Evolutionary conservation across 2,888 invertebrate genomes (phyloP).

Genomic region (Aproaerema taeniolella): DNA sequence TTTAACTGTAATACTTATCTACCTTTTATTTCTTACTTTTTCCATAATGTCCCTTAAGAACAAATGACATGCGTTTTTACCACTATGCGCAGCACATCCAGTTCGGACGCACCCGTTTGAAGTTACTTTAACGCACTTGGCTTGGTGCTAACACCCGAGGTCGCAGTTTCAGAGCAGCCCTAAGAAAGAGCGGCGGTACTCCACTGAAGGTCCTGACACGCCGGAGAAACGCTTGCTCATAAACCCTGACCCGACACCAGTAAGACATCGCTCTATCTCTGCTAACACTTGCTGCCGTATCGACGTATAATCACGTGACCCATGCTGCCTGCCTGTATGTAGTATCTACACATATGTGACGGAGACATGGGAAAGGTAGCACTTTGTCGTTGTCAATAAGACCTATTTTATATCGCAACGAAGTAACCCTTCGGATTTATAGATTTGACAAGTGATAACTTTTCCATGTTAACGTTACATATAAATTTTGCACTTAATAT

Average conservation of each 20-base stretch:
- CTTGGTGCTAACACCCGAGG: conserved; percentile 51
- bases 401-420: too few species aligned
- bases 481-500: conserved; percentile 2
- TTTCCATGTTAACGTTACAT: conserved; percentile 3
- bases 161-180: conserved; percentile 72
- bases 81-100: conserved; percentile 9
- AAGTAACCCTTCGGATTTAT: too few species aligned
- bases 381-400: too few species aligned
- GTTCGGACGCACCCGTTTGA: conserved; percentile 24
- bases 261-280: conserved; percentile 45
- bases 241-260: conserved; percentile 71
- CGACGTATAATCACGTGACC: conserved; percentile 8
- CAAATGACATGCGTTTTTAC: too few species aligned
- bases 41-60: too few species aligned
- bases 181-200: conserved; percentile 66
- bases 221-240: conserved; percentile 75
- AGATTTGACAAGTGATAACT: too few species aligned
- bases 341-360: not conserved
- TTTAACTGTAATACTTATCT: too few species aligned
- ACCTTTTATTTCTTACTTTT: too few species aligned
- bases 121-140: conserved; percentile 26
- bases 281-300: conserved; percentile 19
- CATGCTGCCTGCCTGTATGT: conserved; percentile 9
- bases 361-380: too few species aligned
- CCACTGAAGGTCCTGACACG: conserved; percentile 59